Conservation (phyloP, 2,888 invertebrate genomes). For the Microctonus aethiopoides region DNA sequence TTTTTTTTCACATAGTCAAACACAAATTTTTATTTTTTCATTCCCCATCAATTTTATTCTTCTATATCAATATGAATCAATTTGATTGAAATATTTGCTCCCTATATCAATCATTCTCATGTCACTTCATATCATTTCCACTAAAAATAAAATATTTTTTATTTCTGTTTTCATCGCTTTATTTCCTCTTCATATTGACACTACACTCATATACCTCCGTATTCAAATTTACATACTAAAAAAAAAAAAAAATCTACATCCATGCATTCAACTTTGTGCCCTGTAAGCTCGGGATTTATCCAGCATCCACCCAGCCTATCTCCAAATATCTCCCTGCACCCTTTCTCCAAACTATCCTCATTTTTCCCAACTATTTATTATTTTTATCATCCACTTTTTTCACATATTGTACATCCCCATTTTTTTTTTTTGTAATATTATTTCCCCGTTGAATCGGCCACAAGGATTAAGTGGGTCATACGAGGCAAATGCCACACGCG, state of each 20-base stretch:
- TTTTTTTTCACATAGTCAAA: no score
- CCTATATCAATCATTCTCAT: no score
- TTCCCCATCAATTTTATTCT: no score
- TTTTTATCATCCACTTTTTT: not conserved
- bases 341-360: not conserved
- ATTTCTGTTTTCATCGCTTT: no score
- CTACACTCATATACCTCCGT: not conserved
- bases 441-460: constrained; percentile 24
- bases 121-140: no score
- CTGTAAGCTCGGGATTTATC: constrained; percentile 32
- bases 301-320: constrained; percentile 27
- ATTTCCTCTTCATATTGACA: not conserved
- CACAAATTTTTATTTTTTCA: no score
- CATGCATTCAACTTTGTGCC: not conserved
- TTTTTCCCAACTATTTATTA: not conserved
- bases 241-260: not conserved
- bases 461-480: constrained; percentile 35
- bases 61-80: no score
- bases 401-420: not conserved
- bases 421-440: not conserved
- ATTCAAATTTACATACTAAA: not conserved
- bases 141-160: no score
- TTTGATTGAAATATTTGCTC: no score
- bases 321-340: constrained; percentile 7
- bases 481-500: constrained; percentile 28